Evolutionary conservation across 2,113 vertebrate species (phyloP).

Genomic region (Cyanoderma ruficeps): DNA sequence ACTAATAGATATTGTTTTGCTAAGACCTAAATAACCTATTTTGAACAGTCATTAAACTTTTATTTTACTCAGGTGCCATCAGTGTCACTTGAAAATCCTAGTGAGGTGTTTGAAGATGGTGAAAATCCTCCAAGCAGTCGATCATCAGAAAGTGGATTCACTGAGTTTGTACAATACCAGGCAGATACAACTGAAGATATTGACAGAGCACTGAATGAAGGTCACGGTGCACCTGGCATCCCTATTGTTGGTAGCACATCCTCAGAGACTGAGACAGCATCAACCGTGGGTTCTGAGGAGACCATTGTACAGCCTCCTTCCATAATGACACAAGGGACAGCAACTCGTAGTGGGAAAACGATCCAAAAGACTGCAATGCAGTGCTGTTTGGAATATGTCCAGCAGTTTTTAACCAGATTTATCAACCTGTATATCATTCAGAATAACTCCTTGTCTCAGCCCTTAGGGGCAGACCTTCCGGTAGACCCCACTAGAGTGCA

Average conservation of each 20-base stretch:
- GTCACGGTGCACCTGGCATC: constrained; percentile 32
- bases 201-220: constrained; percentile 71
- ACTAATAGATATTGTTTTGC: not conserved
- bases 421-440: constrained; percentile 88
- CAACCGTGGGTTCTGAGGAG: constrained; percentile 80
- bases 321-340: constrained; percentile 48
- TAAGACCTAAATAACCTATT: not conserved
- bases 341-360: constrained; percentile 73
- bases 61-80: constrained; percentile 72
- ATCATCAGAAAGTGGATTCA: constrained; percentile 92
- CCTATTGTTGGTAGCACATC: constrained; percentile 75
- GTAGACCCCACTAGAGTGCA: constrained; percentile 53
- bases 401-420: constrained; percentile 91
- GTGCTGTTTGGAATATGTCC: constrained; percentile 93
- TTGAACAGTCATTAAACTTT: not conserved
- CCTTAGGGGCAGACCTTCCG: constrained; percentile 62
- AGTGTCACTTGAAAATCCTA: constrained; percentile 75
- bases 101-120: constrained; percentile 86
- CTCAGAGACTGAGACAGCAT: constrained; percentile 80
- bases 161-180: constrained; percentile 94
- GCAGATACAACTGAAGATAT: constrained; percentile 80
- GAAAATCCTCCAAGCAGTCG: constrained; percentile 81
- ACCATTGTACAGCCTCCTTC: constrained; percentile 71
- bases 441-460: constrained; percentile 54
- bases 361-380: constrained; percentile 96